Percentiles rank a stretch among this genome's conserved stretches.
Evolutionary conservation across 1,140 invertebrate genomes (phyloP).

Genomic region (Bemisia tabaci): DNA sequence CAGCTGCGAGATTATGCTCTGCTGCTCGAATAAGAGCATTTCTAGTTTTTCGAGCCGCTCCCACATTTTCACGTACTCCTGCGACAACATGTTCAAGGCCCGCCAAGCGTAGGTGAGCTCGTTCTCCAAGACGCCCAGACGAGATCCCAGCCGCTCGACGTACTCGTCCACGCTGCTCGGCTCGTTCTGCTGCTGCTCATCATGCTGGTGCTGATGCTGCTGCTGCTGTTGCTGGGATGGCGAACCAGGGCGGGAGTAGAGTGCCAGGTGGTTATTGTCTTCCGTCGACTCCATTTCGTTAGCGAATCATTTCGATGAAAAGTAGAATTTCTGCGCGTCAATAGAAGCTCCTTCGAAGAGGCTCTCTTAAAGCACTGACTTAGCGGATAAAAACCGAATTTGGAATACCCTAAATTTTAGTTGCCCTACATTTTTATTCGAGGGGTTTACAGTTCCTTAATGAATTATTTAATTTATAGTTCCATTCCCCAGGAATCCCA

Average conservation of each 20-base stretch:
- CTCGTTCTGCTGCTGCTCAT: constrained; percentile 30
- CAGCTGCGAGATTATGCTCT: constrained; percentile 77
- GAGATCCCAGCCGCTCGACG: constrained; percentile 74
- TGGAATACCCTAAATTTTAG: no score
- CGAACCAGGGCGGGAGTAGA: constrained; percentile 1
- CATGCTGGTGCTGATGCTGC: constrained; percentile 10
- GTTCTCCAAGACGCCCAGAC: constrained; percentile 72
- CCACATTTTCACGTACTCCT: constrained; percentile 91
- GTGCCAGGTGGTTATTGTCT: neutral
- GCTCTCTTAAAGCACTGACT: no score
- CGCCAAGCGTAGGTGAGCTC: constrained; percentile 85
- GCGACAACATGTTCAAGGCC: constrained; percentile 73
- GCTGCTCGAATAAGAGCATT: constrained; percentile 72
- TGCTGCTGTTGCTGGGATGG: constrained; percentile 5
- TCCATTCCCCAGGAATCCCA: no score
- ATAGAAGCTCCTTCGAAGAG: no score
- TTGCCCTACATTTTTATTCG: no score
- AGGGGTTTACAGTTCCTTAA: no score
- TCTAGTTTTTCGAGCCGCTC: constrained; percentile 82
- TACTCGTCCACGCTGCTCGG: constrained; percentile 47
- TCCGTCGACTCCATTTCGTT: neutral
- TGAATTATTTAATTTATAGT: no score
- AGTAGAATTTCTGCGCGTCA: constrained; percentile 1
- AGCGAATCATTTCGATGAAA: neutral
- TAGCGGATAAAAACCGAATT: no score